Conservation (phyloP, 2,797 vertebrate genomes). For the Octomys mimax region DNA sequence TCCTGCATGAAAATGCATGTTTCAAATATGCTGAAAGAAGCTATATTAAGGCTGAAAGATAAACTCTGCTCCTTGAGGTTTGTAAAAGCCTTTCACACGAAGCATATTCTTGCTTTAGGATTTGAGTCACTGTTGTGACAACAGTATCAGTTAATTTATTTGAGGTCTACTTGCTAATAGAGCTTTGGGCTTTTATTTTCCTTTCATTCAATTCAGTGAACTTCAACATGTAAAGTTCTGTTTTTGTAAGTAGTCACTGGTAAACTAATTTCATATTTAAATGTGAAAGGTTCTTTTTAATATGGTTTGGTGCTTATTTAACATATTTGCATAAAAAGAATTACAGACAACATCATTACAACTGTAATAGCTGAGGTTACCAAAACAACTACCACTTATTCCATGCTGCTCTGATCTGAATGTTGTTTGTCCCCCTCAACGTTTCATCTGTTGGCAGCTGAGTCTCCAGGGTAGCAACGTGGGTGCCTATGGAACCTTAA, state of each 20-base stretch:
- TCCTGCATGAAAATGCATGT: conserved; percentile 35
- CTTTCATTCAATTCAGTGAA: conserved; percentile 36
- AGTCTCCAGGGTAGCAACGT: not conserved
- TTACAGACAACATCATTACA: not conserved
- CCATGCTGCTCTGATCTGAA: not conserved
- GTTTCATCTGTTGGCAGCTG: not conserved
- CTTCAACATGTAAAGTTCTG: conserved; percentile 48
- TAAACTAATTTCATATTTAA: conserved; percentile 60
- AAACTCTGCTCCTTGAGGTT: conserved; percentile 6
- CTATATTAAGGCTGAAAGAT: conserved; percentile 60
- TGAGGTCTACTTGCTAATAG: conserved; percentile 4
- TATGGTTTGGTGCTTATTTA: not conserved
- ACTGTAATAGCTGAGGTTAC: conserved; percentile 23
- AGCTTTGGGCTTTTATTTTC: conserved; percentile 55
- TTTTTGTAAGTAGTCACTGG: conserved; percentile 47
- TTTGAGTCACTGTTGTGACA: conserved; percentile 61
- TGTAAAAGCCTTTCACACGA: conserved; percentile 49
- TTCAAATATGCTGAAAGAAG: conserved; percentile 64
- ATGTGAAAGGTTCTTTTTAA: conserved; percentile 45
- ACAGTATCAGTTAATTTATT: conserved; percentile 36
- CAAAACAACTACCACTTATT: conserved; percentile 48
- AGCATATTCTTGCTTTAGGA: conserved; percentile 47
- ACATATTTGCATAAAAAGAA: conserved; percentile 43
- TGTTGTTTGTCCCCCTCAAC: not conserved
- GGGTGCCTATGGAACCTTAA: not conserved